Conservation (phyloP, 1,140 invertebrate species). For the Pantala flavescens region DNA sequence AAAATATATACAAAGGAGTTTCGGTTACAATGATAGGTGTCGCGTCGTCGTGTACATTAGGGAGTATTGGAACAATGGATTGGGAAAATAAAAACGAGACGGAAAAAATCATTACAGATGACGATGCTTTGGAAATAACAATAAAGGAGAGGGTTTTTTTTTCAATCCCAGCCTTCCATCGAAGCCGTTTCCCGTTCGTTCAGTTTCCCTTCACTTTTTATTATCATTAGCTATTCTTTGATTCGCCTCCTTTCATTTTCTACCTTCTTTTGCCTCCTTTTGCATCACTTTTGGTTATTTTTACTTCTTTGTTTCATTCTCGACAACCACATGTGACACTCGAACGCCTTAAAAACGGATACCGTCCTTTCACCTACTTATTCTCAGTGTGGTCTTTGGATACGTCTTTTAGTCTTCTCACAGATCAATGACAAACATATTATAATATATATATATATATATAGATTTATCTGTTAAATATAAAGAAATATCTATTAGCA, state of each 20-base stretch:
- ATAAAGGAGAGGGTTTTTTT: neutral
- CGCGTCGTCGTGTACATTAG: neutral
- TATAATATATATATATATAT: too few species aligned
- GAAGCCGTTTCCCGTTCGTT: neutral
- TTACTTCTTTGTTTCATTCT: neutral
- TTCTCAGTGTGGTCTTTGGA: too few species aligned
- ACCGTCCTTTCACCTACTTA: too few species aligned
- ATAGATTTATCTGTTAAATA: too few species aligned
- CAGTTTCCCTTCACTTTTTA: neutral
- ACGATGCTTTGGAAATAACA: neutral
- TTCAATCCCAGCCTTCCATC: neutral
- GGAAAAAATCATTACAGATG: neutral
- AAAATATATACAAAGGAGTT: neutral
- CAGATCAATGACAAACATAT: too few species aligned
- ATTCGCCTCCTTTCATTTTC: neutral
- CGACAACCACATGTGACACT: too few species aligned
- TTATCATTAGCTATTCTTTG: neutral
- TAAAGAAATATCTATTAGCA: too few species aligned
- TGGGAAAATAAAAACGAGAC: neutral
- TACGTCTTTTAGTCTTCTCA: too few species aligned
- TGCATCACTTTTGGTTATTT: neutral
- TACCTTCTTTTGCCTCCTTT: neutral
- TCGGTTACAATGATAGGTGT: neutral
- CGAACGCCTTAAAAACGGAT: too few species aligned
- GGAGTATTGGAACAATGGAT: neutral